Evolutionary conservation across 2,888 invertebrate species (phyloP), one percentile per base, ranked within the genome.

Genomic region (Oscheius sp.): DNA sequence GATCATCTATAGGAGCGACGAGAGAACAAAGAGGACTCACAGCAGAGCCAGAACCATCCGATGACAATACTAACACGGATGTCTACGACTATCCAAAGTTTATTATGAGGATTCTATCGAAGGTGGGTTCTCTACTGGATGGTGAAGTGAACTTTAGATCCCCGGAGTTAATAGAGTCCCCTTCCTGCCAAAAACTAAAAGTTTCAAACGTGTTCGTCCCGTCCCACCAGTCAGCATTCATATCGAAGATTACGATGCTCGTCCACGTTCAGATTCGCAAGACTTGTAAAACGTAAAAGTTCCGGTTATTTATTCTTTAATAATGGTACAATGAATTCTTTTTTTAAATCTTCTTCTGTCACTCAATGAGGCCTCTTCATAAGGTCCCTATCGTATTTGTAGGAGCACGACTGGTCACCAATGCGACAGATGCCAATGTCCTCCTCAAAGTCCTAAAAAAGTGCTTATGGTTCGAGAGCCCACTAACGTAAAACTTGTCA

Each of bases 21-120:
- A 67, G 57, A 44, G 78, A 80, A 26, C 82, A 84, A 59, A 68
- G 84, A 45, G 84, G 84, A 8, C 77, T 84, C 0, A 64, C 74
- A 36, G 80, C 79, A 45, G 70, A 83, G 26, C 82, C 82, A 36
- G 67, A 76, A 14, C n/a, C n/a, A n/a, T n/a, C n/a, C n/a, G 63
- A 78, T 22, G 76, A 78, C 66, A 80, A 74, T 5, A 81, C 72
- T 9, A 71, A 74, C 44, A 75, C 74, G 22, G 67, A 68, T 47
- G 71, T 72, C 9, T 83, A 83, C 74, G 75, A 76, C 33, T 83
- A 73, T 66, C 82, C 82, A 6, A 62, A 56, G 30, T 61, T 67
- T 51, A 63, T 75, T 4, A 80, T 80, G 77, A 67, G 70, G 30
- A 51, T 82, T 8, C 65, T 83, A 17, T 68, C 78, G n/a, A 67